Conservation (phyloP, 2,797 vertebrate genomes). For the Euthynnus affinis region DNA sequence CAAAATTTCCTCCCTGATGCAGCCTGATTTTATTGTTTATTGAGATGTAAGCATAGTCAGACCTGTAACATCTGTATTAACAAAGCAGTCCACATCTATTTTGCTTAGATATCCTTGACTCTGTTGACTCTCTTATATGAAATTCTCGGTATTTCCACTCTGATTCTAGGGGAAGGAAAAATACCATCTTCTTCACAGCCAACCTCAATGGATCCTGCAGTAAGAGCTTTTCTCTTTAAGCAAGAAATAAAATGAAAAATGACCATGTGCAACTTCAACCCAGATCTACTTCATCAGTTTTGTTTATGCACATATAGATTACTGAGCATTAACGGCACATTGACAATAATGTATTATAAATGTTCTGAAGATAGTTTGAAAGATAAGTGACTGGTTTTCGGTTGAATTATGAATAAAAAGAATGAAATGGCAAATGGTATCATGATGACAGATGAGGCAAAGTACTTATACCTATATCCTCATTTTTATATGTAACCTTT, state of each 20-base stretch:
- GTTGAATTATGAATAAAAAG: background rate
- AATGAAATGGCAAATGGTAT: background rate
- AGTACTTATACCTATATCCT: background rate
- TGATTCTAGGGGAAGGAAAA: constrained; percentile 87
- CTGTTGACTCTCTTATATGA: constrained; percentile 23
- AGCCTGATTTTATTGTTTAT: background rate
- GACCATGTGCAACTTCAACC: background rate
- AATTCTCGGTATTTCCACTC: constrained; percentile 38
- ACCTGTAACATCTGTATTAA: constrained; percentile 2
- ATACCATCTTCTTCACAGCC: constrained; percentile 91
- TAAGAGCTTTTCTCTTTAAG: constrained; percentile 83
- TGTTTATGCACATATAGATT: constrained; percentile 11
- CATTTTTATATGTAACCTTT: constrained; percentile 4
- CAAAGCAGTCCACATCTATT: constrained; percentile 2
- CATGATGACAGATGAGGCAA: background rate
- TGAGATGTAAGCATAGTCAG: background rate
- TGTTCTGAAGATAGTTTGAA: background rate
- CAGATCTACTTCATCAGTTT: background rate
- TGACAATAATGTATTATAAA: background rate
- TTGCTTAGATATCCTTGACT: constrained; percentile 1
- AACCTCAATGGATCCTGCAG: constrained; percentile 92
- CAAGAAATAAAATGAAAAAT: constrained; percentile 21
- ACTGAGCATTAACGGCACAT: background rate
- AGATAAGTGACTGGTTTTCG: background rate
- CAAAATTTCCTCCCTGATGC: background rate